Evolutionary conservation across 2,113 vertebrate species (phyloP), one percentile per base, ranked within the genome.

Genomic region (Apodemus sylvaticus): DNA sequence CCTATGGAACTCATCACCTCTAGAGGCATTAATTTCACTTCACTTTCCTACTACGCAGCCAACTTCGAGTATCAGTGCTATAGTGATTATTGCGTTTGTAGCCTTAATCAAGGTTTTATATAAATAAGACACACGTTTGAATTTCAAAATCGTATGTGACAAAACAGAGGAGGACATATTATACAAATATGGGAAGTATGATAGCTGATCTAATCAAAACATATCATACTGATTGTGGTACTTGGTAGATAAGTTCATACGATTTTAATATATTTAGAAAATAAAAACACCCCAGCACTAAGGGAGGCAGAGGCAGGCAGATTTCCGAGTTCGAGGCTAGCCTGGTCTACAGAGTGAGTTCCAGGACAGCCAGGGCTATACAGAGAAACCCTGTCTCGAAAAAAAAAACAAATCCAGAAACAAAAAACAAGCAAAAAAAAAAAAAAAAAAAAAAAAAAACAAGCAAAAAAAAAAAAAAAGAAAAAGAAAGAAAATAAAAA

Each of bases 261-360:
- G 79, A 62, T 68, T 82, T 78, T 78, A 78, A 74, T 48, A 22
- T 95, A 89, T 45, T 89, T 90, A 89, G 10, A 87, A 91, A 94
- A 48, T 58, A 26, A 68, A 36, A 62, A 2, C 0, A 29, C 93
- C n/a, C n/a, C n/a, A n/a, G n/a, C n/a, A n/a, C n/a, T n/a, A n/a
- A n/a, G n/a, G n/a, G n/a, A n/a, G n/a, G n/a, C n/a, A n/a, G n/a
- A n/a, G n/a, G n/a, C n/a, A n/a, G n/a, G n/a, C n/a, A n/a, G n/a
- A n/a, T n/a, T n/a, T n/a, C n/a, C n/a, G n/a, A n/a, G n/a, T n/a
- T n/a, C n/a, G n/a, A n/a, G n/a, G n/a, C n/a, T n/a, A n/a, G n/a
- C n/a, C n/a, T n/a, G n/a, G n/a, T n/a, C n/a, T n/a, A n/a, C n/a
- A n/a, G n/a, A n/a, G n/a, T n/a, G n/a, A n/a, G n/a, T n/a, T n/a